Base-by-base conservation (phyloP, 2,797 vertebrate genomes). In the Enteromius thamalakanensis region DNA sequence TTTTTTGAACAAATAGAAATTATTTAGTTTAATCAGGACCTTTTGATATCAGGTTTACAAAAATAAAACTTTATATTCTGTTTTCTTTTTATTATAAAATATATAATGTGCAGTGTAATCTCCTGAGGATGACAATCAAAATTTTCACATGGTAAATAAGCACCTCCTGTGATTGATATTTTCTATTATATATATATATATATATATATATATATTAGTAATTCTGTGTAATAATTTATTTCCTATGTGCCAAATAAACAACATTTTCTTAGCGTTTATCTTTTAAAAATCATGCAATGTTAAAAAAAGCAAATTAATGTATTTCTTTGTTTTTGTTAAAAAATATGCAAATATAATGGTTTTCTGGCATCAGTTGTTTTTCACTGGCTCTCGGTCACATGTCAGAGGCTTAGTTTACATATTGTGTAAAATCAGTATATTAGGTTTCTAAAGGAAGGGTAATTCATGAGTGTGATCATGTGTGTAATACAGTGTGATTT, bases 361-460 rank as follows among this genome's bases (percentile, higher is more conserved):
- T 68, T n/a, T 79, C 51, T 53, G 12, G 14, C 47, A 53, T 34
- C n/a, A 17, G 5, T 19, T 34, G 4, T 71, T 80, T 45, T 60
- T n/a, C 5, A 42, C 17, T 69, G 14, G 40, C 40, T 60, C 26
- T 19, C 53, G 47, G 23, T 58, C 17, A 64, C 21, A 40, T 62
- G 60, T 29, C 34, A 26, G 51, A 49, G 49, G 21, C 40, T 79
- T 69, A 64, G 14, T 15, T 29, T 23, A 58, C 5, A 17, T 29
- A 64, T 21, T 62, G 40, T 62, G 12, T 62, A 80, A 69, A 80
- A 45, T 42, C 10, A 70, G 10, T 29, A 58, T 55, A 69, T 32
- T 12, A n/a, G 60, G 15, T 19, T 60, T 37, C 26, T 32, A 62
- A 60, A 14, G 14, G 23, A 71, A 15, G 19, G 23, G 42, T 71